Percentiles rank a stretch among this genome's conserved stretches.
phyloP scores from a whole-genome alignment of 2,113 vertebrate genomes.

The Indicator indicator region DNA sequence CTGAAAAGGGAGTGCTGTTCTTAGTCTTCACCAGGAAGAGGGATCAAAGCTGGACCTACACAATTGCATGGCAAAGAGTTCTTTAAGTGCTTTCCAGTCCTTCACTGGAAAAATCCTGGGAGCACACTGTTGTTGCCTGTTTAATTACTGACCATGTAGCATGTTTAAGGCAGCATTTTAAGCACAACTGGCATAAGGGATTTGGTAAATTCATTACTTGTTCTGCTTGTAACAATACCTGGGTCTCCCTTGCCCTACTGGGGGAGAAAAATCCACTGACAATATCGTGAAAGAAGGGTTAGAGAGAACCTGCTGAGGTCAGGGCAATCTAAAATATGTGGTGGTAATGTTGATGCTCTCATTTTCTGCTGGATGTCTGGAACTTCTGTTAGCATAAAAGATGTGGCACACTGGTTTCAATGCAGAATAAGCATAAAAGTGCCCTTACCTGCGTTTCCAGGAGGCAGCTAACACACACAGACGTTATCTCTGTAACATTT shows the following conservation, averaged over 20 bases:
- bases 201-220: conserved; percentile 24
- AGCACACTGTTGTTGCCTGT: not conserved
- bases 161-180: conserved; percentile 1
- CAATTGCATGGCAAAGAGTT: not conserved
- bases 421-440: conserved; percentile 10
- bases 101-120: not conserved
- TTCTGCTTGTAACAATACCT: not conserved
- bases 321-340: not conserved
- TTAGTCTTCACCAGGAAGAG: not conserved
- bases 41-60: not conserved
- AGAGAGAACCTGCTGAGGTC: not conserved
- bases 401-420: not conserved
- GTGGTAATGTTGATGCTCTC: not conserved
- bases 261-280: not conserved
- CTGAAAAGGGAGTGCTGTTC: not conserved
- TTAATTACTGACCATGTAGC: not conserved
- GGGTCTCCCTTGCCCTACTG: not conserved
- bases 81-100: not conserved
- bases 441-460: not conserved
- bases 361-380: not conserved
- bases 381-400: not conserved
- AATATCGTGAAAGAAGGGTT: not conserved
- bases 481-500: conserved; percentile 37
- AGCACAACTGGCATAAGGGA: not conserved
- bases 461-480: not conserved